Base-by-base conservation (phyloP, 2,797 vertebrate species). In the Macropodus opercularis region DNA sequence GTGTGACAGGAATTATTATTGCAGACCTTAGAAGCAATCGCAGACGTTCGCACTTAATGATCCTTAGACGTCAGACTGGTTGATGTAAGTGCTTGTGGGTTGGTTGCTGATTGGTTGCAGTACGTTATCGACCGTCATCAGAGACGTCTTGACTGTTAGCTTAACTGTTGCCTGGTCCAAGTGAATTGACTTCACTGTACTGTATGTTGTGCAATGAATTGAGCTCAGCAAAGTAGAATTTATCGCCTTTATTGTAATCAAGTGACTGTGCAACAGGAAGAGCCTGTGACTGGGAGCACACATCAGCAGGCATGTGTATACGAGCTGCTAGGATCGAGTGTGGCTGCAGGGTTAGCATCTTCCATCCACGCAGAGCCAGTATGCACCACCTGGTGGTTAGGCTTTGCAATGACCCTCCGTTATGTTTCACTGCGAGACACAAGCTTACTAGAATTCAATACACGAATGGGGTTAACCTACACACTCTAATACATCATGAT, bases 301-400 rank as follows among this genome's bases (percentile, higher is more conserved):
- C 2, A 5, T 41, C 26, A 19, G 22, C 46, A 41, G 69, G 47
- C 31, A 36, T 5, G 27, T 58, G 58, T 47, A 29, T 31, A 26
- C 69, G 75, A 56, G 65, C 70, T 51, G 51, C 48, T 64, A 14
- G 49, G 54, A 63, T 64, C 53, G 62, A 38, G 55, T 54, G 64
- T 46, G 41, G 4, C 52, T 55, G 32, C 67, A 42, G 26, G 48
- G 15, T 2, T 8, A 59, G 31, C 31, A 5, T 74, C 38, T 64
- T 22, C 34, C 46, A 44, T 63, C 63, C 38, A 15, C 41, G 63
- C 63, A 75, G 83, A 44, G 66, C 61, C 38, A 49, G 7, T 49
- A 59, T 50, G 56, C 76, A 83, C 87, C 88, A 79, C 61, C 87
- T 89, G 80, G 83, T 87, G 89, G 83, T 35, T 41, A 77, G 63